A percentile compares a stretch with the other conserved stretches of the same genome.
Evolutionary conservation across 2,888 invertebrate genomes (phyloP).

Genomic region (Meloe dianella): DNA sequence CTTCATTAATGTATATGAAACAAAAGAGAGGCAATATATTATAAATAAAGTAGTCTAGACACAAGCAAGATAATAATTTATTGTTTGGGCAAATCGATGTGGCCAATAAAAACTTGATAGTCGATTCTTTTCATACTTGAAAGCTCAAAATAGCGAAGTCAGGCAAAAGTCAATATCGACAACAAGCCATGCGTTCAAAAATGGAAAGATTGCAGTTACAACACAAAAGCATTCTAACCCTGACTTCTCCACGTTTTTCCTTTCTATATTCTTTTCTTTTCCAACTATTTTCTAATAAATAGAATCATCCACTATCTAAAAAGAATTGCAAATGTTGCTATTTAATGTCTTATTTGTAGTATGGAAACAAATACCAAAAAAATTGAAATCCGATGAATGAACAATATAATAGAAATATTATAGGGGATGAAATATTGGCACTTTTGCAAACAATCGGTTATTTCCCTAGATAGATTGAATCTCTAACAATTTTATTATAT

Average conservation of each 20-base stretch:
- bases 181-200: slow-evolving; percentile 39
- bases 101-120: slow-evolving; percentile 8
- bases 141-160: slow-evolving; percentile 17
- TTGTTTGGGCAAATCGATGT: slow-evolving; percentile 12
- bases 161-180: slow-evolving; percentile 32
- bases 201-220: slow-evolving; percentile 28
- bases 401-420: neutral
- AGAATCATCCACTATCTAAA: slow-evolving; percentile 1
- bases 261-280: neutral
- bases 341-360: neutral
- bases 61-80: slow-evolving; percentile 9
- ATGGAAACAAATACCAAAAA: neutral
- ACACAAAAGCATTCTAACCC: slow-evolving; percentile 11
- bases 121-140: slow-evolving; percentile 12
- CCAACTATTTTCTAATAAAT: slow-evolving; percentile 1
- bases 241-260: neutral
- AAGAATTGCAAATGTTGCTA: neutral
- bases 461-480: slow-evolving; percentile 11
- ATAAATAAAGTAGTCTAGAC: slow-evolving; percentile 11
- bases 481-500: neutral
- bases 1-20: neutral
- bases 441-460: slow-evolving; percentile 8
- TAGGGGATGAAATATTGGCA: neutral
- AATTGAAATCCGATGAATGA: neutral
- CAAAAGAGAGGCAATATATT: neutral